Percentiles rank a stretch among this genome's conserved stretches.
Evolutionary conservation across 30 jellyfish, hydroid and myxozoan genomes (phyloP).

Genomic region (Pelagia noctiluca): DNA sequence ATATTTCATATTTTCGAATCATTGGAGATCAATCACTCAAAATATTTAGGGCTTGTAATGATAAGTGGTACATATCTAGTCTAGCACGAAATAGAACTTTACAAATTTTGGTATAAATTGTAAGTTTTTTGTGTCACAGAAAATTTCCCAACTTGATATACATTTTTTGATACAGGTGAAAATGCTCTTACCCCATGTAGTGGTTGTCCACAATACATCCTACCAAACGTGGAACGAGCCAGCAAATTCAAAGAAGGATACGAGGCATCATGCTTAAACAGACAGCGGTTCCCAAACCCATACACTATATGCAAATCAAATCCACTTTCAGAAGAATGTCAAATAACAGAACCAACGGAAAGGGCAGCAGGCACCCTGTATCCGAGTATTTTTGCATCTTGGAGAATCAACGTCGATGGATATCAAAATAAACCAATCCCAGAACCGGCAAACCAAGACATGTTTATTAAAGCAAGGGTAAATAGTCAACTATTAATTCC

Average conservation of each 20-base stretch:
- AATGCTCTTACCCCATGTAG: neutral
- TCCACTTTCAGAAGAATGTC: conserved; percentile 13
- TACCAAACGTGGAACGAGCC: conserved; percentile 1
- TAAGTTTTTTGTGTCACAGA: neutral
- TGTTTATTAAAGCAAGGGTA: conserved; percentile 27
- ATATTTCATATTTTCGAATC: neutral
- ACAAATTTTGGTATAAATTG: neutral
- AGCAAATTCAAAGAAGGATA: conserved; percentile 36
- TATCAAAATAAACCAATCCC: conserved; percentile 13
- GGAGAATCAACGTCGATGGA: conserved; percentile 15
- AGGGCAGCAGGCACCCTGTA: conserved; percentile 21
- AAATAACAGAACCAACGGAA: neutral
- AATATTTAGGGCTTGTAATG: neutral
- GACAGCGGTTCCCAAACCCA: conserved; percentile 8
- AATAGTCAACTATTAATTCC: neutral
- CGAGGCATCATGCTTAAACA: conserved; percentile 21
- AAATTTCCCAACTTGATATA: neutral
- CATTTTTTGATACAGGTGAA: conserved; percentile 19
- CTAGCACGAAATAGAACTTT: neutral
- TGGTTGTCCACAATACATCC: conserved; percentile 17
- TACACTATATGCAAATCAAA: conserved; percentile 28
- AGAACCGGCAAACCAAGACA: conserved; percentile 28
- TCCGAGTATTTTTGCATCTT: conserved; percentile 22
- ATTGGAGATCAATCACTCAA: neutral
- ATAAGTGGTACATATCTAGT: too few species aligned